phyloP scores from a whole-genome alignment of 1,140 invertebrate species.

The Callitettix versicolor region DNA sequence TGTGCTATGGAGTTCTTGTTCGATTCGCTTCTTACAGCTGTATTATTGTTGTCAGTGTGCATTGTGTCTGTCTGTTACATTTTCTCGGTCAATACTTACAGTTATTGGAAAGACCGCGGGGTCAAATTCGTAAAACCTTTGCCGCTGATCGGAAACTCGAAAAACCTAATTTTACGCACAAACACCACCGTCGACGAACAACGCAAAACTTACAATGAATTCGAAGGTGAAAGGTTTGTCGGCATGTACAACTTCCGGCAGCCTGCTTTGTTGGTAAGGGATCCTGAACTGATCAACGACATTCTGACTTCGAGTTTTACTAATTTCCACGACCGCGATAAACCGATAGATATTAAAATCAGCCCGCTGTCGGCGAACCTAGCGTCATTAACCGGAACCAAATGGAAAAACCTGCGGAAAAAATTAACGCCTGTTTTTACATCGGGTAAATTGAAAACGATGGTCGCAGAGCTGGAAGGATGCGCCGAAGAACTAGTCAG shows the following conservation, averaged over 20 bases:
- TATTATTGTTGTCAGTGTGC: constrained; percentile 15
- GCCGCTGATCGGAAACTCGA: constrained; percentile 21
- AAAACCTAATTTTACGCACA: neutral
- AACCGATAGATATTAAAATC: constrained; percentile 20
- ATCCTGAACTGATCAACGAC: constrained; percentile 37
- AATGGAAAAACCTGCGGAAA: constrained; percentile 32
- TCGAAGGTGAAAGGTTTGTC: constrained; percentile 15
- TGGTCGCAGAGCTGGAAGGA: constrained; percentile 23
- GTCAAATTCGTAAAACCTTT: constrained; percentile 18
- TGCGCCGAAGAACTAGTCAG: constrained; percentile 6
- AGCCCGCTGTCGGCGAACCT: constrained; percentile 25
- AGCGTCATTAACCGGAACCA: constrained; percentile 26
- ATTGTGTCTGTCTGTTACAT: neutral
- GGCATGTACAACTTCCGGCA: constrained; percentile 19
- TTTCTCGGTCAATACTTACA: no score
- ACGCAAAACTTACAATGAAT: constrained; percentile 15
- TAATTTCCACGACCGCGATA: constrained; percentile 34
- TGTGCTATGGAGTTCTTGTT: constrained; percentile 32
- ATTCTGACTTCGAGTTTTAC: constrained; percentile 40
- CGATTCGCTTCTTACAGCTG: constrained; percentile 22
- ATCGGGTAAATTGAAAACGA: constrained; percentile 26
- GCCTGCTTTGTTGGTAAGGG: constrained; percentile 32
- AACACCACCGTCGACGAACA: constrained; percentile 3
- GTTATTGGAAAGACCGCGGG: constrained; percentile 32
- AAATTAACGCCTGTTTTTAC: constrained; percentile 29